A percentile compares a stretch with the other conserved stretches of the same genome.
These are phyloP conservation scores for Mnemiopsis leidyi DNA, from an alignment of 37 sponge, comb jelly and placozoan genomes.

Conservation along the genomic window DNA sequence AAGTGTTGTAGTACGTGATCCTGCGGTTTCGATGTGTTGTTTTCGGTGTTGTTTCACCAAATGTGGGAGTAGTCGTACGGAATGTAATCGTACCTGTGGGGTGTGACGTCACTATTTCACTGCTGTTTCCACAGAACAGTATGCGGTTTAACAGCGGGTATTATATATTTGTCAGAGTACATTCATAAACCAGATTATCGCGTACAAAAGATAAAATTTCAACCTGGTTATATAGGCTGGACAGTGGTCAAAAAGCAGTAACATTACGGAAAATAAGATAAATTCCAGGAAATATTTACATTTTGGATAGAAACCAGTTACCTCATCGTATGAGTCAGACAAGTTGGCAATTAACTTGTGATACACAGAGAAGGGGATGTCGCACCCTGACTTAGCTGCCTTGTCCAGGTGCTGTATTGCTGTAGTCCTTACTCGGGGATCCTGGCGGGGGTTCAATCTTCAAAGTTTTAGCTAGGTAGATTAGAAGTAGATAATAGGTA, in stretches of 20 bases:
- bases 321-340: slow-evolving; percentile 23
- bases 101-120: not conserved
- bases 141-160: too few species aligned
- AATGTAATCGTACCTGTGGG: not conserved
- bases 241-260: too few species aligned
- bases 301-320: too few species aligned
- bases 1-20: not conserved
- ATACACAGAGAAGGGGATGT: slow-evolving; percentile 24
- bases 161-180: too few species aligned
- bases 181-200: too few species aligned
- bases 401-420: slow-evolving; percentile 9
- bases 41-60: not conserved
- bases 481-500: too few species aligned
- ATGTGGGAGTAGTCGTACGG: not conserved
- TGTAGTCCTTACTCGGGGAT: slow-evolving; percentile 16
- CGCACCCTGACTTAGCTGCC: not conserved
- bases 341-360: not conserved
- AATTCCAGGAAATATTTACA: too few species aligned
- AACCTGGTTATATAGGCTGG: too few species aligned
- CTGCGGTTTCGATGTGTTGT: not conserved
- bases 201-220: too few species aligned
- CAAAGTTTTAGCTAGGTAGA: too few species aligned
- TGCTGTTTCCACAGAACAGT: too few species aligned
- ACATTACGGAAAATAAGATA: too few species aligned
- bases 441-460: not conserved